Evolutionary conservation across 2,888 invertebrate species (phyloP).

Genomic region (Watsonalla cultraria): DNA sequence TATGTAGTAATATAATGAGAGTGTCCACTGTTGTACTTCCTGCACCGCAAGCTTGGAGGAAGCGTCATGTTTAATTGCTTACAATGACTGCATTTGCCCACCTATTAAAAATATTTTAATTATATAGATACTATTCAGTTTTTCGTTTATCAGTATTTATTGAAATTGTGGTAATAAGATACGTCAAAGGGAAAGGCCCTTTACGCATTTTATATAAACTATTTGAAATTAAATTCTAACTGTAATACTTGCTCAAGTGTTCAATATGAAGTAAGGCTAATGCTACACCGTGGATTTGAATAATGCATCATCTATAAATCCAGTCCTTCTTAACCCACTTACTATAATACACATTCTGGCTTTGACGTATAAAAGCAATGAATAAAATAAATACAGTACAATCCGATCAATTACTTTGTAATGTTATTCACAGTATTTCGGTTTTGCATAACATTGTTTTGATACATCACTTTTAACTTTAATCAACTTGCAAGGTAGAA

Average conservation of each 20-base stretch:
- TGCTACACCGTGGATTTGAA: no score
- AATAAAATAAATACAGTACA: constrained; percentile 1
- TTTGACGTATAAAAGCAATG: neutral
- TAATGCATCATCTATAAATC: no score
- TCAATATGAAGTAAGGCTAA: constrained; percentile 14
- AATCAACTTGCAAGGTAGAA: neutral
- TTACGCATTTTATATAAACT: neutral
- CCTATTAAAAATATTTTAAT: neutral
- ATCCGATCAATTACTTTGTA: constrained; percentile 1
- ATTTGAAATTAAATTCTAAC: neutral
- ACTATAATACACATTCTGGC: neutral
- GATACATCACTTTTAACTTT: neutral
- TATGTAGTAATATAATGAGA: no score
- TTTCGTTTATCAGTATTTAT: neutral
- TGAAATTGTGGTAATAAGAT: neutral
- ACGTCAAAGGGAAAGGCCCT: neutral
- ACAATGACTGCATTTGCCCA: neutral
- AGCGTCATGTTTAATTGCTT: no score
- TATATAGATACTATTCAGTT: neutral
- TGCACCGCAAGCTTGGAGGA: no score
- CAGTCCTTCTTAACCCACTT: neutral
- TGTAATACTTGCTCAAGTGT: constrained; percentile 36
- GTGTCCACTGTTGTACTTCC: no score
- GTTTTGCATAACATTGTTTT: no score
- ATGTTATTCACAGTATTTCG: neutral